Evolutionary conservation across 92 coral and sea anemone species (phyloP).

Genomic region (Siderastrea radians): DNA sequence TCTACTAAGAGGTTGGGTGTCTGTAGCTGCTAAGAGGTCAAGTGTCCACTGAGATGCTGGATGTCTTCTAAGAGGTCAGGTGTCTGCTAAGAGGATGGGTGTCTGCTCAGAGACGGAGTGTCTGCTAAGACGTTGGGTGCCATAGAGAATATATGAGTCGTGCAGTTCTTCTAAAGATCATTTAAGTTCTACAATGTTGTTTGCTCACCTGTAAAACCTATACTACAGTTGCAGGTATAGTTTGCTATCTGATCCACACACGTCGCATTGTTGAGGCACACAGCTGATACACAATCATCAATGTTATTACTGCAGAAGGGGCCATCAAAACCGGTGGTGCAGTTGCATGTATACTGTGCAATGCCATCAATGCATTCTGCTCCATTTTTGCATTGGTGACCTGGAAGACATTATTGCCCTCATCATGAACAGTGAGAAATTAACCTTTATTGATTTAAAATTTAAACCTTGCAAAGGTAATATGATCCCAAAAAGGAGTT

Average conservation of each 20-base stretch:
- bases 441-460: too few relatives aligned
- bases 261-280: slow-evolving; percentile 70
- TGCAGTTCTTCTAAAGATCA: too few relatives aligned
- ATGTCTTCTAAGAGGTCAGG: too few relatives aligned
- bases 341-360: slow-evolving; percentile 63
- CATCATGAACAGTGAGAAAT: background rate
- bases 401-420: slow-evolving; percentile 26
- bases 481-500: background rate
- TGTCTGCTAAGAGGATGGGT: too few relatives aligned
- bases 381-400: slow-evolving; percentile 65
- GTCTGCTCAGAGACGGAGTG: too few relatives aligned
- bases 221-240: slow-evolving; percentile 83
- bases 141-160: too few relatives aligned
- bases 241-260: slow-evolving; percentile 77
- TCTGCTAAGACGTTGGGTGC: too few relatives aligned
- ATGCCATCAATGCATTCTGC: slow-evolving; percentile 83
- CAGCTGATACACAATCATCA: slow-evolving; percentile 69
- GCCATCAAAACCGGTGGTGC: slow-evolving; percentile 67
- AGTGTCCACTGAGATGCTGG: too few relatives aligned
- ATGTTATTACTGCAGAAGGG: slow-evolving; percentile 53
- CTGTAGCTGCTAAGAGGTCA: too few relatives aligned
- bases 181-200: too few relatives aligned
- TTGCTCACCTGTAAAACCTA: slow-evolving; percentile 74
- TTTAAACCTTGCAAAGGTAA: too few relatives aligned
- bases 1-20: too few relatives aligned